These are phyloP conservation scores for Lasioglossum calceatum DNA, from an alignment of 2,888 invertebrate genomes.

Conservation along the genomic window DNA sequence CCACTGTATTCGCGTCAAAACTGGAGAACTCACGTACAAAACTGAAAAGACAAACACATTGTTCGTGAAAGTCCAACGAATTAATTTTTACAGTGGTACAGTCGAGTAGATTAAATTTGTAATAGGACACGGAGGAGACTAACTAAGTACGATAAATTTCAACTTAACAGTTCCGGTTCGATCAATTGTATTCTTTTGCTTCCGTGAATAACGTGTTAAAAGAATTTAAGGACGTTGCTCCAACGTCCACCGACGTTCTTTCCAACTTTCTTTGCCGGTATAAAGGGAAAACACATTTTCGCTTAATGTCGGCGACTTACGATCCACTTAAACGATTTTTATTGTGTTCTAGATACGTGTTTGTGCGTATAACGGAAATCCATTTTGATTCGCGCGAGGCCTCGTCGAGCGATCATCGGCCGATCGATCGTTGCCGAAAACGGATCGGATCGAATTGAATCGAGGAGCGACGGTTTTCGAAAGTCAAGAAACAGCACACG, in stretches of 20 bases:
- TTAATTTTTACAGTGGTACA: too few species aligned
- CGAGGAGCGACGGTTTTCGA: not conserved
- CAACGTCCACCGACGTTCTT: not conserved
- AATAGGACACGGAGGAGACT: too few species aligned
- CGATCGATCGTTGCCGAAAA: not conserved
- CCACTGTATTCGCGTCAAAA: too few species aligned
- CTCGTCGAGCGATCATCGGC: not conserved
- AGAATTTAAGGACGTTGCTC: not conserved
- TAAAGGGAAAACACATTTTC: not conserved
- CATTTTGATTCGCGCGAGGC: not conserved
- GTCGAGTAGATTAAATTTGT: too few species aligned
- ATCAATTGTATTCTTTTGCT: too few species aligned
- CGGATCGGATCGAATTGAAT: not conserved
- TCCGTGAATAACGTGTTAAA: not conserved
- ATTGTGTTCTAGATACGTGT: not conserved
- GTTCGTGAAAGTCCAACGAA: too few species aligned
- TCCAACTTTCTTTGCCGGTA: not conserved
- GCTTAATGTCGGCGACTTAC: not conserved
- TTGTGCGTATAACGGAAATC: not conserved
- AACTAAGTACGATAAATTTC: too few species aligned
- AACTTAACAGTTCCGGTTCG: too few species aligned
- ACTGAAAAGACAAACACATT: too few species aligned
- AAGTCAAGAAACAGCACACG: slow-evolving; percentile 27
- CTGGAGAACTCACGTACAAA: too few species aligned
- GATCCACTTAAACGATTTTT: not conserved